Base-by-base conservation (phyloP, 92 coral and sea anemone species). In the Zoanthus sansibaricus region DNA sequence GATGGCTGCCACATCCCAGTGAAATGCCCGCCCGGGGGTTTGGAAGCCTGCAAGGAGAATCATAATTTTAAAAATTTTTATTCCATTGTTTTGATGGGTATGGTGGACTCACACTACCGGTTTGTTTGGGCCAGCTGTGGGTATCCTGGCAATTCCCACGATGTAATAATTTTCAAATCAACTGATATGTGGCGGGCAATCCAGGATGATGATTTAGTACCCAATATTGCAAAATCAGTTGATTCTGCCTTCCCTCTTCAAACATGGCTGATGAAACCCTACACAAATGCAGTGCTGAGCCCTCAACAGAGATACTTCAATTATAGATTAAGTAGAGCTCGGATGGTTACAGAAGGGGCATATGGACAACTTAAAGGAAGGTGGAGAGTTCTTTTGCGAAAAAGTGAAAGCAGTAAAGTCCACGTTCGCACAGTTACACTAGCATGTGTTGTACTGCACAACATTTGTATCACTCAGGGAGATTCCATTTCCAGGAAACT, bases 81-180 rank as follows among this genome's bases (percentile, higher is more conserved):
- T 82, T 89, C 92, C 1, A 78, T 92, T 52, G 92, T 92, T 11
- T 62, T 88, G 68, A 92, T 86, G 94, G 94, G 84, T 12, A 73
- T 89, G 86, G 90, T 89, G 48, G 94, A 92, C 76, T 76, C 95
- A 67, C 83, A 90, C 51, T 92, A 86, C 82, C 64, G 93, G 46
- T 90, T 92, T 87, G 83, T 87, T 14, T 90, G 95, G 95, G 93
- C 79, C 55, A 86, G 91, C 62, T 87, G 87, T 87, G 89, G 93
- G 8, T 92, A 87, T 82, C 95, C 95, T 49, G 95, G 93, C 4
- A 89, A 92, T 64, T 89, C 90, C n/a, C 94, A 89, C 58, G 94
- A 89, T 77, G 83, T 90, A 46, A 75, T 92, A 16, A 89, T 92
- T 46, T 90, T 92, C 47, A 84, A 90, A 58, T 86, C 95, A 47